A percentile compares a stretch with the other conserved stretches of the same genome.
phyloP scores from a whole-genome alignment of 2,888 invertebrate genomes.

The Aethes cnicana region DNA sequence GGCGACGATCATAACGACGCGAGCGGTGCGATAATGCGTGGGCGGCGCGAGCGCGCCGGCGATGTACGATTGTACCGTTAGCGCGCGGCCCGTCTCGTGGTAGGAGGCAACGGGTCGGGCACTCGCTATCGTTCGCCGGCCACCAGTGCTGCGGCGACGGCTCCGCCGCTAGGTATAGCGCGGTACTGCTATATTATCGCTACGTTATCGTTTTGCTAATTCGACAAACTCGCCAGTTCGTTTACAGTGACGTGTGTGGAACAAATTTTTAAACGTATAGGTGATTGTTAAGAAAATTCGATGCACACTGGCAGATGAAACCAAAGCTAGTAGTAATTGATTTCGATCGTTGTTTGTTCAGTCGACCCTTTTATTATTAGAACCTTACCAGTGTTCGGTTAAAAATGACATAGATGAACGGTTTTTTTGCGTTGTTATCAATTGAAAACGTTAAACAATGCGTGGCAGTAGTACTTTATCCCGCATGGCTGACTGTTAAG shows the following conservation, averaged over 20 bases:
- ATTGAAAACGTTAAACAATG: not conserved
- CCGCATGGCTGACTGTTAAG: no score
- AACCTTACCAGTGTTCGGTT: conserved; percentile 48
- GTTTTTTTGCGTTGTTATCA: conserved; percentile 2
- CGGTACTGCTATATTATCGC: conserved; percentile 44
- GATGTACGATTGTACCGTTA: conserved; percentile 45
- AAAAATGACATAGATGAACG: conserved; percentile 34
- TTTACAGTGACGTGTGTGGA: conserved; percentile 73
- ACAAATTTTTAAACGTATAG: conserved; percentile 50
- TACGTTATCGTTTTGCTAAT: conserved; percentile 52
- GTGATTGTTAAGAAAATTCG: conserved; percentile 54
- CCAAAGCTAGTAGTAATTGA: conserved; percentile 12
- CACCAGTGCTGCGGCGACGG: conserved; percentile 74
- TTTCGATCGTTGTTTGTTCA: conserved; percentile 24
- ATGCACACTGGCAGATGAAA: conserved; percentile 61
- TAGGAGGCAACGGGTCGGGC: conserved; percentile 71
- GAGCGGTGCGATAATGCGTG: conserved; percentile 32
- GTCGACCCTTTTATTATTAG: conserved; percentile 46
- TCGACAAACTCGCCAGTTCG: conserved; percentile 61
- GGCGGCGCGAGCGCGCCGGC: conserved; percentile 33
- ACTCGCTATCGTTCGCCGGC: conserved; percentile 76
- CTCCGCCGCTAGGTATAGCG: conserved; percentile 67
- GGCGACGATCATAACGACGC: conserved; percentile 31
- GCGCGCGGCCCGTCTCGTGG: conserved; percentile 53
- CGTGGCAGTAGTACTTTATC: no score